These are phyloP conservation scores for Fistularia tabacaria DNA, from an alignment of 2,797 vertebrate genomes.

Conservation along the genomic window DNA sequence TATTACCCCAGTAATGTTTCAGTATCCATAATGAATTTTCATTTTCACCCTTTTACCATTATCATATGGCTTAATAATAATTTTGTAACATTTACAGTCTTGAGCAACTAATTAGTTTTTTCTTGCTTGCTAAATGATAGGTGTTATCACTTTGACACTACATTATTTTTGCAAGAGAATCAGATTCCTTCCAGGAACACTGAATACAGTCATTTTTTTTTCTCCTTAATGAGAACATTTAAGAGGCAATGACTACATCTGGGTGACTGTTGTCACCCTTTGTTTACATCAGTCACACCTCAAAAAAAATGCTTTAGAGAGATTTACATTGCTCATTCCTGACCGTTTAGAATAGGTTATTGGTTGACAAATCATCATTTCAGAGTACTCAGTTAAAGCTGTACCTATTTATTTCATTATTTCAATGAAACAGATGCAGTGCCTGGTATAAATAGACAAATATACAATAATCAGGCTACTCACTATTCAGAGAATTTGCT, in stretches of 20 bases:
- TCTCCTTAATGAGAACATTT: too few species aligned
- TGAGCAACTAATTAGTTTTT: neutral
- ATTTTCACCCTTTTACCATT: too few species aligned
- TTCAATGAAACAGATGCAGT: slow-evolving; percentile 1
- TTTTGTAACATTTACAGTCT: neutral
- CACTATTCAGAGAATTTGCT: slow-evolving; percentile 13
- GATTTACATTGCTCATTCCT: slow-evolving; percentile 17
- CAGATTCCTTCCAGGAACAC: neutral
- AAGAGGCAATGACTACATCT: slow-evolving; percentile 22
- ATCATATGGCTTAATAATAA: too few species aligned
- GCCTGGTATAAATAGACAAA: slow-evolving; percentile 11
- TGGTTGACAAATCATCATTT: too few species aligned
- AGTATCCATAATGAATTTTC: too few species aligned
- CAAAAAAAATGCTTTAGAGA: slow-evolving; percentile 32
- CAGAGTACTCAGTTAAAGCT: too few species aligned
- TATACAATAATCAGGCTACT: neutral
- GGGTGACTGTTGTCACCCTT: slow-evolving; percentile 20
- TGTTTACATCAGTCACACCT: slow-evolving; percentile 27
- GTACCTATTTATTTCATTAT: too few species aligned
- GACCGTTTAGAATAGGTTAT: slow-evolving; percentile 2
- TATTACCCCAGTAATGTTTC: too few species aligned
- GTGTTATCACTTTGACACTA: slow-evolving; percentile 14
- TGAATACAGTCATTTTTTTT: too few species aligned
- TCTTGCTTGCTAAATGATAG: slow-evolving; percentile 14
- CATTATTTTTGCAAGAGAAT: slow-evolving; percentile 2